Conservation (phyloP, 1,140 invertebrate genomes). For the Papilio polytes region DNA sequence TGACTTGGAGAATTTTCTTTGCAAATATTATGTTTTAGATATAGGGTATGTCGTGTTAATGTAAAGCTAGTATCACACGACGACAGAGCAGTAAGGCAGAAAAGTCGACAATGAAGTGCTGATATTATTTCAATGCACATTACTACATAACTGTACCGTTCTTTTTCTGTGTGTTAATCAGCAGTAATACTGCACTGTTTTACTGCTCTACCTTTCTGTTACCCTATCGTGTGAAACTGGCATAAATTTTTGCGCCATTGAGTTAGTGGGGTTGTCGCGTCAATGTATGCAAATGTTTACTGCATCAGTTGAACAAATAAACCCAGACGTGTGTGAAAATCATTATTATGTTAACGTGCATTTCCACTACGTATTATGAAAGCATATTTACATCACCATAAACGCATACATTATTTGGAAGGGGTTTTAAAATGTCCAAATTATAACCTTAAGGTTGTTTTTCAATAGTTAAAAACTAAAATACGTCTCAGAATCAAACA, state of each 20-base stretch:
- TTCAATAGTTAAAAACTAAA: not conserved
- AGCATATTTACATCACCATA: too few relatives aligned
- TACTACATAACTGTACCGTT: not conserved
- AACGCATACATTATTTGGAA: not conserved
- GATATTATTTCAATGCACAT: not conserved
- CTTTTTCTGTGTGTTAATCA: too few relatives aligned
- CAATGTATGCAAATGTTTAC: conserved; percentile 18
- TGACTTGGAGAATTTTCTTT: conserved; percentile 21
- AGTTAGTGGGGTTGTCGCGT: not conserved
- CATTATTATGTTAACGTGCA: not conserved
- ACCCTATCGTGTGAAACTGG: not conserved
- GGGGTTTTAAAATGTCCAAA: not conserved
- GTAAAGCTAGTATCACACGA: not conserved
- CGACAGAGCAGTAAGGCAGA: not conserved
- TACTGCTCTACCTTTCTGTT: not conserved
- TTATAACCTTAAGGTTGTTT: not conserved
- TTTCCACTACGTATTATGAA: not conserved
- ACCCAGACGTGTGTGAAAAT: not conserved
- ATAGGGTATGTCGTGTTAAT: not conserved
- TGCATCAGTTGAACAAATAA: conserved; percentile 21
- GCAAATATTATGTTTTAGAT: conserved; percentile 18
- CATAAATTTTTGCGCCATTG: conserved; percentile 10
- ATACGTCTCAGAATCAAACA: too few relatives aligned
- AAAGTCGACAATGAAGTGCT: too few relatives aligned
- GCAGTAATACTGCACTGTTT: not conserved